Conservation (phyloP, 2,113 vertebrate species). For the Nibea coibor region DNA sequence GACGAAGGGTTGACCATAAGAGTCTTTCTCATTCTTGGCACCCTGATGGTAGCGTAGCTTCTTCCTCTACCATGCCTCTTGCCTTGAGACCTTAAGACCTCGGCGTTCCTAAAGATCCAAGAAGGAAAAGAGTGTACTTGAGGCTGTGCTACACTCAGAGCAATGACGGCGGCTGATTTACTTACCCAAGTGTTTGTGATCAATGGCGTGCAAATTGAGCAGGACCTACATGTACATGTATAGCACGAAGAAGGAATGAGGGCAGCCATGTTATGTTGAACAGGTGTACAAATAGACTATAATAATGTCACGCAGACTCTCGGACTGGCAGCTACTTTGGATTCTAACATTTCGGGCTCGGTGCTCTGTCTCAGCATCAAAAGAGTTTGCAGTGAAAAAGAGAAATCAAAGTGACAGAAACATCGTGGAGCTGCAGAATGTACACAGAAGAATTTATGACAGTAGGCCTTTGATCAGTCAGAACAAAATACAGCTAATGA, state of each 20-base stretch:
- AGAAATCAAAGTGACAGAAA: conserved; percentile 26
- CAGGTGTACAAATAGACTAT: background rate
- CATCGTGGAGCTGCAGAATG: background rate
- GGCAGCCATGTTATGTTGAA: background rate
- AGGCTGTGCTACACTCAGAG: background rate
- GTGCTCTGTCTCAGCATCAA: conserved; percentile 1
- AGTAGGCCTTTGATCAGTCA: conserved; percentile 5
- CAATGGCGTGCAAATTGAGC: background rate
- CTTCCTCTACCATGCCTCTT: no score
- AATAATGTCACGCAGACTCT: background rate
- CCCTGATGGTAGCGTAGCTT: no score
- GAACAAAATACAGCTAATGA: background rate
- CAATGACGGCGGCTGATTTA: background rate
- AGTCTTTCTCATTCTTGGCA: no score
- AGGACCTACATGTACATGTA: background rate
- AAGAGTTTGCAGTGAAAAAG: conserved; percentile 3
- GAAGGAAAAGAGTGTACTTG: background rate
- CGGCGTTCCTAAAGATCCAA: background rate
- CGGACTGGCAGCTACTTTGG: background rate
- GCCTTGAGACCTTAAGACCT: no score
- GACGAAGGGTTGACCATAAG: no score
- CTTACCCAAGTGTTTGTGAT: background rate
- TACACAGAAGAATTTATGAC: background rate
- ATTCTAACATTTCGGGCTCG: background rate
- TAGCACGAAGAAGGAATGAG: background rate